These are phyloP conservation scores for Pristionchus maxplancki DNA, from an alignment of 2,888 invertebrate species.

Conservation along the genomic window DNA sequence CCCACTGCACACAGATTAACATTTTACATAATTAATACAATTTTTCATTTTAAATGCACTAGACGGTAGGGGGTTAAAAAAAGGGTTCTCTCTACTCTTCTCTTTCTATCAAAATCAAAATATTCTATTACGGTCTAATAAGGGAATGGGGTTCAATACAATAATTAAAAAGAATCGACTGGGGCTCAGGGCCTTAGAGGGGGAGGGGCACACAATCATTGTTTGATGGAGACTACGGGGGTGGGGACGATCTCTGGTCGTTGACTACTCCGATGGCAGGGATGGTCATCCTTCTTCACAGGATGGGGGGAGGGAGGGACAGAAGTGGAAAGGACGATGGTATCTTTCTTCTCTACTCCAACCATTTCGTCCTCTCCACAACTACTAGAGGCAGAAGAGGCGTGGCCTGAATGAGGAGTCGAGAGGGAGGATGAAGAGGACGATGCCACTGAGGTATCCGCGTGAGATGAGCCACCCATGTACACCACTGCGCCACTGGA, in stretches of 20 bases:
- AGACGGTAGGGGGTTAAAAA: too few species aligned
- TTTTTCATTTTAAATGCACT: too few species aligned
- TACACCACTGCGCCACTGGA: conserved; percentile 42
- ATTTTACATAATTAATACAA: too few species aligned
- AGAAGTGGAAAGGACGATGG: neutral
- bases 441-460: neutral
- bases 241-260: neutral
- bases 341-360: neutral
- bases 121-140: too few species aligned
- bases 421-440: neutral
- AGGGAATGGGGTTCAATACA: too few species aligned
- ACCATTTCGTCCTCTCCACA: conserved; percentile 54
- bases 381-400: neutral
- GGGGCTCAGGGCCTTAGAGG: too few species aligned
- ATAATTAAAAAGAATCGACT: too few species aligned
- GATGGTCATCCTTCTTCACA: neutral
- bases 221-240: neutral
- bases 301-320: neutral
- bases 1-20: too few species aligned
- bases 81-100: too few species aligned
- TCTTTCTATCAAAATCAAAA: too few species aligned
- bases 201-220: too few species aligned
- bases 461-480: neutral
- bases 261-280: neutral
- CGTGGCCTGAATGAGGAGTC: conserved; percentile 24